phyloP scores from a whole-genome alignment of 2,113 vertebrate genomes.

The Nothocercus nigrocapillus region DNA sequence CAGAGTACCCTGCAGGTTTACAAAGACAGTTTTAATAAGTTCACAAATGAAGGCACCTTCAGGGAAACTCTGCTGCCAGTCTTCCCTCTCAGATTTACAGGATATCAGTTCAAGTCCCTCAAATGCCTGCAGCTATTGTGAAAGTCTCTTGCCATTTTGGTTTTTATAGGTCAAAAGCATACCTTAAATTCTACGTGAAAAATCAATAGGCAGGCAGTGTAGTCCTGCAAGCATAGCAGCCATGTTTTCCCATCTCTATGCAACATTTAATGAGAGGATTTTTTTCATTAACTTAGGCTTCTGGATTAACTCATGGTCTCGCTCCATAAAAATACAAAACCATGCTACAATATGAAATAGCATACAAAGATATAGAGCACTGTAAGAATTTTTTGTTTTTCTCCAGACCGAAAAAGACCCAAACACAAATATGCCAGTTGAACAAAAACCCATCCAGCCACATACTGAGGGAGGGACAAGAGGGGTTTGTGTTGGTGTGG shows the following conservation, averaged over 20 bases:
- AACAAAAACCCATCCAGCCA: neutral
- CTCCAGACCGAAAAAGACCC: neutral
- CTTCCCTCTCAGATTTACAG: constrained; percentile 8
- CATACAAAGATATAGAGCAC: neutral
- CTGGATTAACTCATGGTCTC: neutral
- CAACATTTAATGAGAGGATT: neutral
- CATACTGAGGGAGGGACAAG: neutral
- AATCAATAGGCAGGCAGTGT: constrained; percentile 14
- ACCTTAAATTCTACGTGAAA: constrained; percentile 40
- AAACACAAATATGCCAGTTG: neutral
- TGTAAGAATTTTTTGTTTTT: neutral
- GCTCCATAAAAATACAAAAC: neutral
- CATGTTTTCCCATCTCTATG: neutral
- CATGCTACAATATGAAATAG: neutral
- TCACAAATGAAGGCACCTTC: constrained; percentile 22
- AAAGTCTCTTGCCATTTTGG: constrained; percentile 27
- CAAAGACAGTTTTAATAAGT: constrained; percentile 43
- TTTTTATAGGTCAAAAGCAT: constrained; percentile 42
- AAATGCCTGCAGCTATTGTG: constrained; percentile 31
- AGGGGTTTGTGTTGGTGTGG: neutral
- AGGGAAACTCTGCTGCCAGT: neutral
- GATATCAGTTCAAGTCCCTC: neutral
- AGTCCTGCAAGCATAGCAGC: neutral
- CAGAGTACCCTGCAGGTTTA: constrained; percentile 25
- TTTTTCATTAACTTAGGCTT: neutral